phyloP scores from a whole-genome alignment of 2,888 invertebrate genomes.

The Phortica magna region DNA sequence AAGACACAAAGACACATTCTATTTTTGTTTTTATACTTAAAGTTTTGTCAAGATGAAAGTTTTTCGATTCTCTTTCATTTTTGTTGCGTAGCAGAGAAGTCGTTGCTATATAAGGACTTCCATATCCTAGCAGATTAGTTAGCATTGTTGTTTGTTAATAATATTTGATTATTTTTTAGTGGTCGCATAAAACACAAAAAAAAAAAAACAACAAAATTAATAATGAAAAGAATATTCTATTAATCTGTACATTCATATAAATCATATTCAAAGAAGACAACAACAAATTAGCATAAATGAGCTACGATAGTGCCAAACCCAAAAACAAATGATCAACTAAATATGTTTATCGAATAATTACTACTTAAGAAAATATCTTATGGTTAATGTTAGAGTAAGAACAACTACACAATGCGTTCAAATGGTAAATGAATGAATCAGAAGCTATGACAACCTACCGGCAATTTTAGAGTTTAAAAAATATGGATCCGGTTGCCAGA shows the following conservation, averaged over 20 bases:
- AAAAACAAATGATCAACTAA: constrained; percentile 35
- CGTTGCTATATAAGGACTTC: constrained; percentile 76
- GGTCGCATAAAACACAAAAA: constrained; percentile 57
- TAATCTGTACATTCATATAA: constrained; percentile 63
- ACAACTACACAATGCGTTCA: constrained; percentile 38
- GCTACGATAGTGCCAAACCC: constrained; percentile 41
- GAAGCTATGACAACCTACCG: constrained; percentile 79
- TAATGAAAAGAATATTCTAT: constrained; percentile 56
- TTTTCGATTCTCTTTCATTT: constrained; percentile 76
- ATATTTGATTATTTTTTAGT: constrained; percentile 43
- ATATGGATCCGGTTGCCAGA: constrained; percentile 94
- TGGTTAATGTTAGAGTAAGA: background rate
- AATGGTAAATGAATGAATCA: constrained; percentile 24
- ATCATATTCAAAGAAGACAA: constrained; percentile 45
- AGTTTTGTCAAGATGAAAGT: constrained; percentile 77
- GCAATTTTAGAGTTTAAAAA: constrained; percentile 91
- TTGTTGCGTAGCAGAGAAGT: constrained; percentile 76
- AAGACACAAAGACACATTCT: constrained; percentile 59
- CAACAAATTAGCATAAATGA: constrained; percentile 27
- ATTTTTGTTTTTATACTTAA: constrained; percentile 74
- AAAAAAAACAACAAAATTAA: constrained; percentile 54
- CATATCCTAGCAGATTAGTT: constrained; percentile 74
- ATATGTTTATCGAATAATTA: constrained; percentile 28
- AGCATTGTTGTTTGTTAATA: constrained; percentile 54
- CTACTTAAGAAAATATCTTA: constrained; percentile 9